phyloP scores from a whole-genome alignment of 2,113 vertebrate species.

The Gnathonemus echidnorhynchus region DNA sequence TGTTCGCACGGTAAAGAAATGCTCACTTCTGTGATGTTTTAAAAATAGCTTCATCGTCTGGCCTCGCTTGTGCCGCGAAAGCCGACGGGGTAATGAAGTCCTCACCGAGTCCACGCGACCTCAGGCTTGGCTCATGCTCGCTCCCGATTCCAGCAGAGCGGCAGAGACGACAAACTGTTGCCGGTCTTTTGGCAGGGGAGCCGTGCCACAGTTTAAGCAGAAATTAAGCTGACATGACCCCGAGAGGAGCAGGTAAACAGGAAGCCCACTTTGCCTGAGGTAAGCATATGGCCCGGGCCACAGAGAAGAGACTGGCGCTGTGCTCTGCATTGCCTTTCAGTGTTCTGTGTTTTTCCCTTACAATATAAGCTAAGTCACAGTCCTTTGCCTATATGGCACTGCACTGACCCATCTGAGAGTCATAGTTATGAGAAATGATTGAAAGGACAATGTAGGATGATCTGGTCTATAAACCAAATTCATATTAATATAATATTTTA shows the following conservation, averaged over 20 bases:
- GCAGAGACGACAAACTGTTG: neutral
- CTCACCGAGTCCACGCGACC: neutral
- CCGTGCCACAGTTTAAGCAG: neutral
- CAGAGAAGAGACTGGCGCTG: neutral
- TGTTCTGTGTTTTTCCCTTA: neutral
- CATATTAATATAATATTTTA: neutral
- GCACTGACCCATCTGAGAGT: no score
- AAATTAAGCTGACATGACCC: slow-evolving; percentile 9
- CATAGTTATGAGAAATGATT: neutral
- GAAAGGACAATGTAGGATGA: neutral
- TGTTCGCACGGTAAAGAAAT: neutral
- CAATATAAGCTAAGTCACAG: no score
- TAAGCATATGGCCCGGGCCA: neutral
- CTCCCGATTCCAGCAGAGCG: no score
- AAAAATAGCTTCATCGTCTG: neutral
- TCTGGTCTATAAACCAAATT: neutral
- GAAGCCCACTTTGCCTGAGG: slow-evolving; percentile 12
- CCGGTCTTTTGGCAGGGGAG: neutral
- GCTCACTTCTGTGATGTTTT: neutral
- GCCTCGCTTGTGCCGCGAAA: neutral
- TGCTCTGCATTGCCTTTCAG: neutral
- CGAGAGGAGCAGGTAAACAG: slow-evolving; percentile 6
- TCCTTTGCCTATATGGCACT: neutral
- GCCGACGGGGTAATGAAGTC: neutral
- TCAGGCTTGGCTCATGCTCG: neutral